phyloP scores from a whole-genome alignment of 2,888 invertebrate genomes.

The Acanthosepion pharaonis region DNA sequence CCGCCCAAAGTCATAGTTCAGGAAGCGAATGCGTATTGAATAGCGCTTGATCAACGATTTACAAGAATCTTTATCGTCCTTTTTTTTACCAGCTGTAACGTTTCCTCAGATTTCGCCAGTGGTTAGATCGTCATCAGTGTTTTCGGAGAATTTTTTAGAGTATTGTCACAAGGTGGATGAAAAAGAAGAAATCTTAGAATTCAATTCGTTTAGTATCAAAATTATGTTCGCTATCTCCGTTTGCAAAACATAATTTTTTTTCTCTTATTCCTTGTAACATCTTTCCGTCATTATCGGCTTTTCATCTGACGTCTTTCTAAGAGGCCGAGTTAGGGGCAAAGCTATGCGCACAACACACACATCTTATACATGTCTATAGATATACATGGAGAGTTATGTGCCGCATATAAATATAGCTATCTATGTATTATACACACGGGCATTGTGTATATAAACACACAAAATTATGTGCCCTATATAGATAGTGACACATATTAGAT shows the following conservation, averaged over 20 bases:
- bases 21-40: conserved; percentile 11
- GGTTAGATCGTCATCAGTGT: not conserved
- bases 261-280: no score
- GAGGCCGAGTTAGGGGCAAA: not conserved
- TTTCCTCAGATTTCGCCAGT: not conserved
- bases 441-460: no score
- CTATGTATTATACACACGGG: no score
- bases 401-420: no score
- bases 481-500: no score
- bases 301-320: not conserved
- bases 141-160: not conserved
- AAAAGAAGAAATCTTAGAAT: not conserved
- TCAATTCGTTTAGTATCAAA: not conserved
- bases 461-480: no score
- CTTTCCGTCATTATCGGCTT: not conserved
- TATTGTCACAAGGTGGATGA: not conserved
- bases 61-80: not conserved
- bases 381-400: no score
- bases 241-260: no score
- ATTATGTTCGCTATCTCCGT: not conserved
- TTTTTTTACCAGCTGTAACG: not conserved
- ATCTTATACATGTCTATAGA: no score
- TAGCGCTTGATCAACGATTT: not conserved
- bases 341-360: not conserved
- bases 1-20: not conserved